phyloP scores from a whole-genome alignment of 2,797 vertebrate species.

The Poecile montanus region DNA sequence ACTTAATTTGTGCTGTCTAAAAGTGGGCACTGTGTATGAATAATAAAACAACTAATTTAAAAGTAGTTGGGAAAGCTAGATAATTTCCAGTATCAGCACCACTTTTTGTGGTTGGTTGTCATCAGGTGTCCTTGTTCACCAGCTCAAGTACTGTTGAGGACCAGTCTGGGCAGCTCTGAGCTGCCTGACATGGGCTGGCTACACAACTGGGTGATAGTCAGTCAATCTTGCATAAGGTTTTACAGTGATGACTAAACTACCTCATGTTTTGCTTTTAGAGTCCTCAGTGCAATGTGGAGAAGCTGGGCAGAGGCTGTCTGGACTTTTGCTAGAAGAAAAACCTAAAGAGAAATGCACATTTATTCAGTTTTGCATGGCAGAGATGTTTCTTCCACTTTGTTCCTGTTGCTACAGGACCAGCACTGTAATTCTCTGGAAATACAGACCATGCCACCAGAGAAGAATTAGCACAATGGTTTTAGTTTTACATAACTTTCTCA shows the following conservation, averaged over 20 bases:
- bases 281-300: not conserved
- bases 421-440: conserved; percentile 20
- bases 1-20: not conserved
- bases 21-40: not conserved
- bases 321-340: not conserved
- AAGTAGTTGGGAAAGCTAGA: not conserved
- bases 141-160: not conserved
- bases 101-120: not conserved
- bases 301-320: not conserved
- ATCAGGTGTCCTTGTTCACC: not conserved
- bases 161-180: not conserved
- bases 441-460: not conserved
- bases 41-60: not conserved
- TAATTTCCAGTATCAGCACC: not conserved
- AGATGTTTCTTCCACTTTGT: not conserved
- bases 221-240: not conserved
- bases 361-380: not conserved
- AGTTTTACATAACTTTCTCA: conserved; percentile 1
- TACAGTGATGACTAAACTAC: not conserved
- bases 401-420: conserved; percentile 11
- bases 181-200: not conserved
- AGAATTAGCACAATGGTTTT: conserved; percentile 31
- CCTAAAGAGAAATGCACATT: not conserved
- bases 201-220: rapidly evolving
- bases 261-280: not conserved